A percentile compares a stretch with the other conserved stretches of the same genome.
Evolutionary conservation across 2,113 vertebrate species (phyloP).

Genomic region (Dipodomys merriami): DNA sequence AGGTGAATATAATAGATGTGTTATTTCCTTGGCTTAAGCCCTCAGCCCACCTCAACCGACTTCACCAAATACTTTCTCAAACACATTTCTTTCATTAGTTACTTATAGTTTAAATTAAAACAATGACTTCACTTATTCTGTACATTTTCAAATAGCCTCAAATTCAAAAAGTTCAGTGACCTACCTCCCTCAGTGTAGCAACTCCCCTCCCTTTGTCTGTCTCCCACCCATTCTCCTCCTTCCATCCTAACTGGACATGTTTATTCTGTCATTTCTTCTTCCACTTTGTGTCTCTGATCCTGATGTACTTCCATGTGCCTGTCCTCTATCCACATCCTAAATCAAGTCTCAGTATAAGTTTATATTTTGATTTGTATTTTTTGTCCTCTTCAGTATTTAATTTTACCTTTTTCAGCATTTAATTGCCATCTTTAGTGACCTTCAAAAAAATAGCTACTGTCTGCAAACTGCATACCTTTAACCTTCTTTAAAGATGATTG

Average conservation of each 20-base stretch:
- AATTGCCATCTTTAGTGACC: background rate
- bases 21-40: background rate
- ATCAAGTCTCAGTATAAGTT: too few species aligned
- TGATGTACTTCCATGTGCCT: accelerated
- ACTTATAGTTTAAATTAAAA: background rate
- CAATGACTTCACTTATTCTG: background rate
- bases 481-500: conserved; percentile 9
- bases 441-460: conserved; percentile 15
- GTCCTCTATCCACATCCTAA: background rate
- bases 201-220: too few species aligned
- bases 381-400: conserved; percentile 22
- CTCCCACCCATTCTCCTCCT: background rate
- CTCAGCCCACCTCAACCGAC: background rate
- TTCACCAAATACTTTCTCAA: background rate
- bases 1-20: background rate
- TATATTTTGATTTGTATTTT: background rate
- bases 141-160: background rate
- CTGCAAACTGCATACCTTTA: background rate
- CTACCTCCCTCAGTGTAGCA: background rate
- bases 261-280: background rate
- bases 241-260: background rate
- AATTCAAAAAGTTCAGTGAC: background rate
- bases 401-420: background rate
- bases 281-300: background rate
- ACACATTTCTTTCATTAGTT: background rate